Evolutionary conservation across 2,888 invertebrate genomes (phyloP).

Genomic region (Spodoptera littoralis): DNA sequence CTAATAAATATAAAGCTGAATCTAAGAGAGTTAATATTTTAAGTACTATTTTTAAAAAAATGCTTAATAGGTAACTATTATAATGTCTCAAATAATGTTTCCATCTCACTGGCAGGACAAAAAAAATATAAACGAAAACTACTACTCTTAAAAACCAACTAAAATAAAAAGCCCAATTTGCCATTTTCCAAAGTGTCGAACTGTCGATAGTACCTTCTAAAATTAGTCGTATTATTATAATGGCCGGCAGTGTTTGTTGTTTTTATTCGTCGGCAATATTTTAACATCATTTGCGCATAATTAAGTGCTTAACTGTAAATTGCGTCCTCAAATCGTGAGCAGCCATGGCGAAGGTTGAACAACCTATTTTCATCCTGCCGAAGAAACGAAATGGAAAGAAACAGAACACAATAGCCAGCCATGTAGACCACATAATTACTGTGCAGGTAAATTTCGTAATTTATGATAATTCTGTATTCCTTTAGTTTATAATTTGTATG

Average conservation of each 20-base stretch:
- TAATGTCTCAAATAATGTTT: too few species aligned
- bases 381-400: slow-evolving; percentile 89
- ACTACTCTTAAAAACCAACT: slow-evolving; percentile 17
- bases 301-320: slow-evolving; percentile 9
- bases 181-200: background rate
- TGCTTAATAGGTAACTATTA: too few species aligned
- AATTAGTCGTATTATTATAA: slow-evolving; percentile 38
- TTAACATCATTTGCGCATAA: slow-evolving; percentile 17
- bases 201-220: slow-evolving; percentile 1
- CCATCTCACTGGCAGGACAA: too few species aligned
- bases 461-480: slow-evolving; percentile 13
- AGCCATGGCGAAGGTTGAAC: slow-evolving; percentile 82
- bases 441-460: slow-evolving; percentile 83
- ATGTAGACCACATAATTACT: slow-evolving; percentile 90
- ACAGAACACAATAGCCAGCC: slow-evolving; percentile 83
- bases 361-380: slow-evolving; percentile 89
- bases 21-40: too few species aligned
- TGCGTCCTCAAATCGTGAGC: slow-evolving; percentile 9
- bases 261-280: slow-evolving; percentile 37
- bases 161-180: slow-evolving; percentile 14
- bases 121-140: too few species aligned
- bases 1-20: too few species aligned
- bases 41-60: too few species aligned
- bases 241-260: slow-evolving; percentile 53
- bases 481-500: slow-evolving; percentile 11